phyloP scores from a whole-genome alignment of 2,888 invertebrate species.

The Stegophylla sp. region DNA sequence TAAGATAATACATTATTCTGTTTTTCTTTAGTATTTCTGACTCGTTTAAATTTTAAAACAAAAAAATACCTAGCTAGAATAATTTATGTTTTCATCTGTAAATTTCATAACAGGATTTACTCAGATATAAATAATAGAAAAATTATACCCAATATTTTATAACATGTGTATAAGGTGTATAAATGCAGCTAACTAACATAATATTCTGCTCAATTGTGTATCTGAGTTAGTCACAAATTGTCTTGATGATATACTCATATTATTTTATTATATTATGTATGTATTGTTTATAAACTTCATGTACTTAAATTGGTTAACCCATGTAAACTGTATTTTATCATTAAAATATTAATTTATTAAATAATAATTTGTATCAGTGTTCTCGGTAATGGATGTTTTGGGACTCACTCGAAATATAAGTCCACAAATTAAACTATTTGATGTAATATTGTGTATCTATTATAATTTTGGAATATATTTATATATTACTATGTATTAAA shows the following conservation, averaged over 20 bases:
- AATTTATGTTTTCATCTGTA: no score
- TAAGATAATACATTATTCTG: no score
- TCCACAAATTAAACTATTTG: background rate
- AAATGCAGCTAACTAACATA: background rate
- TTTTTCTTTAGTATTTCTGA: no score
- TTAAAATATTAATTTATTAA: background rate
- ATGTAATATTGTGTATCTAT: background rate
- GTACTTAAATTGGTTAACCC: conserved; percentile 1
- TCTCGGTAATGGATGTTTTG: background rate
- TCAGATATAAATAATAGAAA: no score
- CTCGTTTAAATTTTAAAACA: no score
- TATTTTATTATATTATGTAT: background rate
- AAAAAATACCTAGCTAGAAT: no score
- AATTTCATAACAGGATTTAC: no score
- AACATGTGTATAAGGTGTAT: no score
- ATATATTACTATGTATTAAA: conserved; percentile 37
- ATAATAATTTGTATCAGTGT: background rate
- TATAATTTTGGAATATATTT: conserved; percentile 29
- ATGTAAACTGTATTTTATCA: conserved; percentile 12
- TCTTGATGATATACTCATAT: background rate
- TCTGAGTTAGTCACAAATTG: background rate
- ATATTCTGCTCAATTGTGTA: background rate
- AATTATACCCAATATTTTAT: no score
- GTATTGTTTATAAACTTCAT: background rate
- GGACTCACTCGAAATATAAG: background rate